Evolutionary conservation across 2,888 invertebrate species (phyloP), one percentile per base, ranked within the genome.

Genomic region (Acrobasis suavella): DNA sequence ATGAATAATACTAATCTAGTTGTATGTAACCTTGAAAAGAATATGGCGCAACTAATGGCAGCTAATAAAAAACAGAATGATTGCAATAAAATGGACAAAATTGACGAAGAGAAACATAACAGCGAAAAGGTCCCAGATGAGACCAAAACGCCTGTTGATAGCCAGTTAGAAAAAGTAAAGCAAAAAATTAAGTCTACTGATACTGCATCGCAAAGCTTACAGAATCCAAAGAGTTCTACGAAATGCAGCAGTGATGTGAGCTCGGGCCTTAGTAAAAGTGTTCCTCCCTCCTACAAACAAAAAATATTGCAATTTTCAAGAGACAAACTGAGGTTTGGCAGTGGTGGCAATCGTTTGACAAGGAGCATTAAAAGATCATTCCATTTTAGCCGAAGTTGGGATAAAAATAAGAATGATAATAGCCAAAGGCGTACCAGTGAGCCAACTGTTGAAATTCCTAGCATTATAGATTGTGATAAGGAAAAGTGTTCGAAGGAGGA

Each of bases 231-330:
- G 72, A 87, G 85, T 71, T 86, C 88, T 8, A 86, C 86, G 0
- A 91, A 87, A 76, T 87, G 88, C 63, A 89, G 86, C 58, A 89
- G 86, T 64, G 91, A 89, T 50, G 73, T 91, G 0, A 89, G 88
- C 73, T 83, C 87, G 0, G 91, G 89, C 0, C 75, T 93, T 0
- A 92, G 93, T 67, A 93, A 90, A 73, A 93, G 93, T 76, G 93
- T 93, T 0, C 93, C 93, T 2, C 92, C 92, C 0, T 92, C 92
- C 2, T 93, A 92, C 64, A 93, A 91, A 65, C 92, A 93, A 67
- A 93, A 93, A 70, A 68, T 93, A 63, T 67, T 93, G 50, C 92
- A 93, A 67, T 93, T 93, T 71, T 93, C 93, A 1, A 84, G 87
- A 68, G 92, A 92, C 59, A 92, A 92, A 72, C 75, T 93, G 1